Percentiles rank a stretch among this genome's conserved stretches.
Evolutionary conservation across 1,140 invertebrate genomes (phyloP).

Genomic region (Popillia japonica): DNA sequence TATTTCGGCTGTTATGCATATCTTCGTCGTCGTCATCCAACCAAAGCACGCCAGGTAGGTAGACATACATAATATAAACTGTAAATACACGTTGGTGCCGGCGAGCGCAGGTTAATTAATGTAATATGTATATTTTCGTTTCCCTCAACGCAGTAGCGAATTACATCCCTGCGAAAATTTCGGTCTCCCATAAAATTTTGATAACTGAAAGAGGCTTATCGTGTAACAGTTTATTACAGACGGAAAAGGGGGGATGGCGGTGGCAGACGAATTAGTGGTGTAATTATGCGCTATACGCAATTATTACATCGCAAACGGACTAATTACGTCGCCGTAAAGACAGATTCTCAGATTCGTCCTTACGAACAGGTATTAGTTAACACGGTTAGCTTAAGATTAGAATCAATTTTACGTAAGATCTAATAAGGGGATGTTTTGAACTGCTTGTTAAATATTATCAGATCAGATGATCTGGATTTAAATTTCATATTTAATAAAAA

Average conservation of each 20-base stretch:
- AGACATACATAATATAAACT: neutral
- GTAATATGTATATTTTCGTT: constrained; percentile 19
- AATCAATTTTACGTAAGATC: too few species aligned
- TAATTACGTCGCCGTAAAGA: neutral
- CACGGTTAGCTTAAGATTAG: neutral
- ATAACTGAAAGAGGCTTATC: constrained; percentile 3
- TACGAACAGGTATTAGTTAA: neutral
- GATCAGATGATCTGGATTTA: too few species aligned
- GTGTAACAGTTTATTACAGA: constrained; percentile 7
- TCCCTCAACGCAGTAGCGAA: constrained; percentile 4
- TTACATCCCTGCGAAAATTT: constrained; percentile 10
- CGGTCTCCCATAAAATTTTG: constrained; percentile 14
- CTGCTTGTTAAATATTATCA: too few species aligned
- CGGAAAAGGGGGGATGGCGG: neutral
- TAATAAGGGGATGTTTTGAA: too few species aligned
- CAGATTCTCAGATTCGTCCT: neutral
- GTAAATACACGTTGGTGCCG: constrained; percentile 3
- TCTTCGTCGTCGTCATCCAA: neutral
- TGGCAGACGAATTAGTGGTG: neutral
- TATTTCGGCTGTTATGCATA: neutral
- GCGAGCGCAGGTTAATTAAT: neutral
- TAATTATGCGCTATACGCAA: neutral
- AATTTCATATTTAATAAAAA: too few species aligned
- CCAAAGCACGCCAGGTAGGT: neutral
- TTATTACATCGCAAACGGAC: neutral